Evolutionary conservation across 2,888 invertebrate species (phyloP), one percentile per base, ranked within the genome.

Genomic region (Calephelis perditalis): DNA sequence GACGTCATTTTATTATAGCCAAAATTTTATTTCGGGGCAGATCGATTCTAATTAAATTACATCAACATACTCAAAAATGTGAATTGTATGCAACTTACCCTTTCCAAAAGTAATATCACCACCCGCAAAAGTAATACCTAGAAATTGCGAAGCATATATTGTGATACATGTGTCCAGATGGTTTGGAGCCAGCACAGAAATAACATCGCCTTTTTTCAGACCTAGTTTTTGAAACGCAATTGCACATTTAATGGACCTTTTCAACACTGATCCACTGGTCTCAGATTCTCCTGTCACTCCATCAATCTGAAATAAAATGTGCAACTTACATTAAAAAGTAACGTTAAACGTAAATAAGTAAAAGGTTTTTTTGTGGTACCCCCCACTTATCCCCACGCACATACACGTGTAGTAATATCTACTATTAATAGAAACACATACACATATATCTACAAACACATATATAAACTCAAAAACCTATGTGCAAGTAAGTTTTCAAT

Each of bases 161-260:
- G 46, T 46, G 12, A 46, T 12, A 46, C n/a, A 7, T 11, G n/a
- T n/a, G n/a, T 46, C n/a, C 2, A 46, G 46, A n/a, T 46, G 11
- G n/a, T 46, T 46, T 11, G 46, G 46, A 11, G 46, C 46, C 12
- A 46, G n/a, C 5, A 46, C n/a, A 46, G 11, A n/a, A 4, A 46
- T 46, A 3, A 46, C 46, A 6, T 46, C 46, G 7, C 46, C 82
- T 3, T 70, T 67, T 52, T 73, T 68, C 7, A 92, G 62, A 0
- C 89, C 91, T 35, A 81, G 65, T 54, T 75, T 78, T 60, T 70
- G 75, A 62, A 92, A 70, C 35, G 81, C 75, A 11, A 74, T 77
- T 0, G 92, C 92, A 62, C 88, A 82, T 37, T 79, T 73, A 4
- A 89, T 78, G 1, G 86, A 79, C 36, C 88, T 76, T 35, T 75